Percentiles rank a stretch among this genome's conserved stretches.
phyloP scores from a whole-genome alignment of 2,888 invertebrate genomes.

The Iphiclides podalirius region DNA sequence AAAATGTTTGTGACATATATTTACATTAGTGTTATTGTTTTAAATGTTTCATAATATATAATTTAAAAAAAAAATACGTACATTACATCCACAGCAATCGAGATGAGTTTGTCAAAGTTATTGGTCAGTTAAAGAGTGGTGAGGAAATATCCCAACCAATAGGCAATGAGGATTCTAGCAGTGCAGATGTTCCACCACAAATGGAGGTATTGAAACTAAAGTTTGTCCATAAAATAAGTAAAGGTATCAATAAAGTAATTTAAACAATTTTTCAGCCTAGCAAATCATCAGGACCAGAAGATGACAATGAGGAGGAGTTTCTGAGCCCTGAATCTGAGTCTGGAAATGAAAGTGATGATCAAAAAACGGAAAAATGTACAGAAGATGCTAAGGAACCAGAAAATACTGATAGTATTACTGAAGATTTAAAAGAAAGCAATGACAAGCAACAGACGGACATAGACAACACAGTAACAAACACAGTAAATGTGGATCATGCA shows the following conservation, averaged over 20 bases:
- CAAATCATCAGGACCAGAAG: constrained; percentile 53
- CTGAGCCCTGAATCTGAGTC: constrained; percentile 71
- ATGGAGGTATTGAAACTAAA: constrained; percentile 36
- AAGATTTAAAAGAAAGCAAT: constrained; percentile 16
- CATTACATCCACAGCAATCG: constrained; percentile 84
- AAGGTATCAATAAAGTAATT: background rate
- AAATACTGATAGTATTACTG: constrained; percentile 28
- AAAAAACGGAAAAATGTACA: constrained; percentile 30
- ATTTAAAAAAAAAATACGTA: too few relatives aligned
- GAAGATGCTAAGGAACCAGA: constrained; percentile 24
- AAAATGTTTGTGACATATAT: too few relatives aligned
- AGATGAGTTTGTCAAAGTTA: constrained; percentile 89
- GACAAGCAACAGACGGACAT: constrained; percentile 21
- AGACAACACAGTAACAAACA: background rate
- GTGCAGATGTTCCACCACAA: constrained; percentile 49
- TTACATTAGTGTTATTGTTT: too few relatives aligned
- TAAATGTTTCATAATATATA: too few relatives aligned
- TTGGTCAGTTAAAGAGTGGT: constrained; percentile 85
- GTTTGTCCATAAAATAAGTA: too few relatives aligned
- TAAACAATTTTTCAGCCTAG: constrained; percentile 34
- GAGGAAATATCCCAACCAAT: constrained; percentile 80
- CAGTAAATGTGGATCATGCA: constrained; percentile 25
- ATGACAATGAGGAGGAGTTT: constrained; percentile 74
- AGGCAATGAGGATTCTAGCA: constrained; percentile 68
- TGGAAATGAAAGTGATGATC: constrained; percentile 56